phyloP scores from a whole-genome alignment of 2,888 invertebrate species.

The Julus scandinavius region DNA sequence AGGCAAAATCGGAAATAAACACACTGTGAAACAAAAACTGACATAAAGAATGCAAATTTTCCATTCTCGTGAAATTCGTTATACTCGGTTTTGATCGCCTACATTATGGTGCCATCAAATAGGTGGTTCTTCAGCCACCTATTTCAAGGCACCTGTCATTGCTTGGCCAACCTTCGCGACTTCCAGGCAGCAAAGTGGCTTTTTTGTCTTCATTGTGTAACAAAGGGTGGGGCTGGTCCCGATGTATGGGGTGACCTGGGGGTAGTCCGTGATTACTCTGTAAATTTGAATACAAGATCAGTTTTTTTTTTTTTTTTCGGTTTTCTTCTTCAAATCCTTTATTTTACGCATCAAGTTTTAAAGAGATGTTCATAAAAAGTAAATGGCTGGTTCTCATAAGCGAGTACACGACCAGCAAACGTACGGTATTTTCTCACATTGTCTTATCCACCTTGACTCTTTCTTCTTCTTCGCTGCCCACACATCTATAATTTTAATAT shows the following conservation, averaged over 20 bases:
- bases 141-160: background rate
- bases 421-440: constrained; percentile 55
- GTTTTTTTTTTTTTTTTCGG: background rate
- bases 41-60: background rate
- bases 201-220: constrained; percentile 94
- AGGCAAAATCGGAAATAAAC: too few species aligned
- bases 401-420: background rate
- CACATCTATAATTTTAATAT: constrained; percentile 47
- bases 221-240: constrained; percentile 97
- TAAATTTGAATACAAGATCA: constrained; percentile 62
- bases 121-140: background rate
- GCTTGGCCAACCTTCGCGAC: constrained; percentile 77
- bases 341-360: background rate
- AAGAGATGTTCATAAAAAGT: background rate
- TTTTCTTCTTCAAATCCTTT: background rate
- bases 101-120: background rate
- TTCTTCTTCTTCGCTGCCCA: constrained; percentile 56
- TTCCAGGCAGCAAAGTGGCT: constrained; percentile 94
- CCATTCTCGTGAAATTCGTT: background rate
- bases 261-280: constrained; percentile 95
- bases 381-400: too few species aligned
- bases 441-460: constrained; percentile 50
- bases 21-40: background rate
- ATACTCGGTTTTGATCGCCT: background rate
- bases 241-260: constrained; percentile 96